Evolutionary conservation across 2,113 vertebrate species (phyloP).

Genomic region (Mugil cephalus): DNA sequence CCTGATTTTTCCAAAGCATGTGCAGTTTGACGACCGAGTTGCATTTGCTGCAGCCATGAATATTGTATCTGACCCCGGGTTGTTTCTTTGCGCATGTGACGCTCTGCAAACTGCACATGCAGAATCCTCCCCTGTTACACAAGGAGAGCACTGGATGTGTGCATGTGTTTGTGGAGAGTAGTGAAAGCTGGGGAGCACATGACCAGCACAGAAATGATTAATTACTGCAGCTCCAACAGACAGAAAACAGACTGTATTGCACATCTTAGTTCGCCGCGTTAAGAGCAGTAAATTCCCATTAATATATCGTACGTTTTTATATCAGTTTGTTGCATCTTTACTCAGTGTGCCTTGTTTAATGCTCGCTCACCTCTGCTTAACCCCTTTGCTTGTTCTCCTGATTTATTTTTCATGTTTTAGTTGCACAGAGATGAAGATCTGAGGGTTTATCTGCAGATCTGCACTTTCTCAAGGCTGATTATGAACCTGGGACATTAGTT

Average conservation of each 20-base stretch:
- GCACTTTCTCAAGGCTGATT: constrained; percentile 60
- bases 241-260: constrained; percentile 20
- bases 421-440: constrained; percentile 27
- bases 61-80: constrained; percentile 44
- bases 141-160: constrained; percentile 55
- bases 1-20: constrained; percentile 8
- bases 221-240: constrained; percentile 46
- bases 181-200: constrained; percentile 49
- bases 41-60: constrained; percentile 10
- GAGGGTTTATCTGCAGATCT: constrained; percentile 43
- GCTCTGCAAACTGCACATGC: constrained; percentile 58
- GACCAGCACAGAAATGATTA: constrained; percentile 56
- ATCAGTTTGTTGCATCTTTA: constrained; percentile 8
- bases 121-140: constrained; percentile 60
- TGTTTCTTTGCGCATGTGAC: constrained; percentile 55
- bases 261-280: constrained; percentile 10
- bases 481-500: constrained; percentile 40
- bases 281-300: constrained; percentile 1
- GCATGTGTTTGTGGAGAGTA: constrained; percentile 45
- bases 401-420: constrained; percentile 24
- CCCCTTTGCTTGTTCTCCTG: neutral
- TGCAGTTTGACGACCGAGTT: constrained; percentile 8
- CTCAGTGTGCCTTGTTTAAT: neutral
- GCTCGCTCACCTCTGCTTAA: neutral
- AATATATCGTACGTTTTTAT: constrained; percentile 7